Conservation (phyloP, 2,888 invertebrate genomes). For the Fabriciana adippe region DNA sequence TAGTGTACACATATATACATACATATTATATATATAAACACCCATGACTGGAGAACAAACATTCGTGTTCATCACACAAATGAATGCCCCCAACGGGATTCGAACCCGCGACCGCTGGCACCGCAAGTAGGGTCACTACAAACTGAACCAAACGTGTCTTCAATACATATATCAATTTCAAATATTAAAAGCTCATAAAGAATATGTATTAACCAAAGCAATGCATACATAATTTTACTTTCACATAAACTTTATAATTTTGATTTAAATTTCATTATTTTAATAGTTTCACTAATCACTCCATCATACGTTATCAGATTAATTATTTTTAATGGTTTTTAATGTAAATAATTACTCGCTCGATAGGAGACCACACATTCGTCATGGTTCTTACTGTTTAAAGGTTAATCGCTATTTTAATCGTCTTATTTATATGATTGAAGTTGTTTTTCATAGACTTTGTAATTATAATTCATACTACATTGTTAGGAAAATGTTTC, state of each 20-base stretch:
- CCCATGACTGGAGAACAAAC: too few species aligned
- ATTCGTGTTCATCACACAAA: too few species aligned
- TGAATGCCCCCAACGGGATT: too few species aligned
- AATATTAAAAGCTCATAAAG: neutral
- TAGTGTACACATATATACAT: too few species aligned
- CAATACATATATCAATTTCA: too few species aligned
- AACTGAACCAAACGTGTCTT: too few species aligned
- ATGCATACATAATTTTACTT: neutral
- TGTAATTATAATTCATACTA: slow-evolving; percentile 19
- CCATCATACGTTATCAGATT: slow-evolving; percentile 36
- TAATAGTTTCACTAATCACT: slow-evolving; percentile 32
- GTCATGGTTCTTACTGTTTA: slow-evolving; percentile 39
- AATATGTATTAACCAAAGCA: neutral
- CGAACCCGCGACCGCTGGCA: too few species aligned
- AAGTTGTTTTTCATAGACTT: slow-evolving; percentile 22
- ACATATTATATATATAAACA: too few species aligned
- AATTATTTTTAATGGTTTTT: slow-evolving; percentile 37
- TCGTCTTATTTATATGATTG: slow-evolving; percentile 36
- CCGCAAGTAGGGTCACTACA: too few species aligned
- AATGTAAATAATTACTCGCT: slow-evolving; percentile 38
- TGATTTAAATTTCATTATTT: slow-evolving; percentile 25
- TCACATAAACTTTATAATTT: slow-evolving; percentile 11
- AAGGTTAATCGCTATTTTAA: slow-evolving; percentile 44
- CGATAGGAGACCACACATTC: slow-evolving; percentile 35
- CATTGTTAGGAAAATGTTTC: neutral